phyloP scores from a whole-genome alignment of 2,797 vertebrate species.

The Corythornis leucogaster region DNA sequence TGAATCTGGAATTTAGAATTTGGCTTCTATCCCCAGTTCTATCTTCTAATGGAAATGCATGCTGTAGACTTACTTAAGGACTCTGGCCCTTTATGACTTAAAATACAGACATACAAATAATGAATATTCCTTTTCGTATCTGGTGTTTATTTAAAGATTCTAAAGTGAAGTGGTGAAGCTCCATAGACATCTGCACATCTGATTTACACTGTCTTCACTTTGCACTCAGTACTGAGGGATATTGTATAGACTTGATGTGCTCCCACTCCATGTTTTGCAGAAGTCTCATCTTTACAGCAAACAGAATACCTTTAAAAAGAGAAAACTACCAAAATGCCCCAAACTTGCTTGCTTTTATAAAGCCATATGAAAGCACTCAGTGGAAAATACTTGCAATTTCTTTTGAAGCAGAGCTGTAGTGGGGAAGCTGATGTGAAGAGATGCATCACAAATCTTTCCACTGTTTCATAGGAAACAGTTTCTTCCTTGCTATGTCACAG shows the following conservation, averaged over 20 bases:
- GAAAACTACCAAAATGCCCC: background rate
- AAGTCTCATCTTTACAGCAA: background rate
- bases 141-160: background rate
- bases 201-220: background rate
- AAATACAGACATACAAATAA: background rate
- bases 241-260: background rate
- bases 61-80: background rate
- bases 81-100: background rate
- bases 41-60: background rate
- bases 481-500: background rate
- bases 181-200: background rate
- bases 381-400: background rate
- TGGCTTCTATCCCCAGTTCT: background rate
- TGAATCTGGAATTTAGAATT: constrained; percentile 15
- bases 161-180: background rate
- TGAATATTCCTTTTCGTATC: background rate
- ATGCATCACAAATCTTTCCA: background rate
- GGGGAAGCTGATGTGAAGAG: background rate
- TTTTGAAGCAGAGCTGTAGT: background rate
- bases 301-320: background rate
- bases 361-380: background rate
- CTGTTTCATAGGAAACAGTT: background rate
- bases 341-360: background rate
- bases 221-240: background rate
- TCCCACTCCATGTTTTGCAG: background rate